A percentile compares a stretch with the other conserved stretches of the same genome.
phyloP scores from a whole-genome alignment of 2,113 vertebrate genomes.

The Podilymbus podiceps region DNA sequence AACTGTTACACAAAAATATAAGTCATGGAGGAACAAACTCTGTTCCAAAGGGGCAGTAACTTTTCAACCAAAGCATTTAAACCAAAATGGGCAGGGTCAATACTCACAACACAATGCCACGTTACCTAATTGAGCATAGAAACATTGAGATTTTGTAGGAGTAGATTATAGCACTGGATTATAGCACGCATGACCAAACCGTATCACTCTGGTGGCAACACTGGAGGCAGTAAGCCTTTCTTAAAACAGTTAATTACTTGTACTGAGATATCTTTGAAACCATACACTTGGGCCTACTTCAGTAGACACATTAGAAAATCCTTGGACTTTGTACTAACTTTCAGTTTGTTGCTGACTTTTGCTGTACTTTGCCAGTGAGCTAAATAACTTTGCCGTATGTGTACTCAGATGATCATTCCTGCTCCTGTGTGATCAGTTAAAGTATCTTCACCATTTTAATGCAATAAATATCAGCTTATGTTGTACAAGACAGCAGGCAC shows the following conservation, averaged over 20 bases:
- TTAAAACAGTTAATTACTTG: neutral
- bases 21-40: neutral
- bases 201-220: neutral
- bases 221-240: neutral
- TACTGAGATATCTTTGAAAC: neutral
- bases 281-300: neutral
- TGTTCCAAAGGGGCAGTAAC: neutral
- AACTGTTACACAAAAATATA: neutral
- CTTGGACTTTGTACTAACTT: neutral
- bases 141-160: neutral
- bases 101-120: neutral
- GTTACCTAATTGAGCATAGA: neutral
- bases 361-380: neutral
- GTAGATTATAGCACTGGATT: neutral
- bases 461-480: neutral
- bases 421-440: neutral
- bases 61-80: neutral
- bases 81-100: neutral
- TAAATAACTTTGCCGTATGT: neutral
- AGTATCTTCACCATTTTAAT: neutral
- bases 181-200: neutral
- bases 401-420: neutral
- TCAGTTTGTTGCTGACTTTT: conserved; percentile 1
- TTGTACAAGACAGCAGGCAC: neutral
- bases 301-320: neutral